These are phyloP conservation scores for Macropus fuliginosus DNA, from an alignment of 2,797 vertebrate species.

Conservation along the genomic window DNA sequence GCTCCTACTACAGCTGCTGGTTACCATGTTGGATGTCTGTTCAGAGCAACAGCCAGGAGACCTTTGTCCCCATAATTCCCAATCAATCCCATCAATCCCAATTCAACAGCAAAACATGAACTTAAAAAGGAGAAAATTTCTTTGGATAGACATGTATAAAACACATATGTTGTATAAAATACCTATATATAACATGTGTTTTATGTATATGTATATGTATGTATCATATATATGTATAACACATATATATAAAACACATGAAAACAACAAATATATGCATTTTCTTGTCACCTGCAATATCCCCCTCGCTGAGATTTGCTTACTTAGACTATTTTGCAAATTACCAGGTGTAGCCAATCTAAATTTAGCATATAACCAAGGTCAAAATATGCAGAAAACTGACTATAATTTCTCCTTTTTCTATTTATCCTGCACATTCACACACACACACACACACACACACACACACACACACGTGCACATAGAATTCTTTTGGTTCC, in stretches of 20 bases:
- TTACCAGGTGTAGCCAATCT: slow-evolving; percentile 42
- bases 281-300: background rate
- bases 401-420: slow-evolving; percentile 58
- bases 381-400: slow-evolving; percentile 66
- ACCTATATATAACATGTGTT: no score
- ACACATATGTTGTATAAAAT: background rate
- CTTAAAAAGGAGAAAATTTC: background rate
- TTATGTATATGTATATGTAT: background rate
- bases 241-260: background rate
- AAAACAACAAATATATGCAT: background rate
- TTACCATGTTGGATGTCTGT: background rate
- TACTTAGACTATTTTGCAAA: background rate
- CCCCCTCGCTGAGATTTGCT: background rate
- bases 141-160: background rate
- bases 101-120: background rate
- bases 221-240: background rate
- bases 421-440: background rate
- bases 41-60: background rate
- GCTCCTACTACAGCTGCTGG: background rate
- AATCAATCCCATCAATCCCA: background rate
- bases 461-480: background rate
- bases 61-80: background rate
- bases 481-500: background rate
- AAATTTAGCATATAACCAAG: slow-evolving; percentile 60
- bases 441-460: background rate